phyloP scores from a whole-genome alignment of 2,797 vertebrate genomes.

The Dicrostonyx torquatus region DNA sequence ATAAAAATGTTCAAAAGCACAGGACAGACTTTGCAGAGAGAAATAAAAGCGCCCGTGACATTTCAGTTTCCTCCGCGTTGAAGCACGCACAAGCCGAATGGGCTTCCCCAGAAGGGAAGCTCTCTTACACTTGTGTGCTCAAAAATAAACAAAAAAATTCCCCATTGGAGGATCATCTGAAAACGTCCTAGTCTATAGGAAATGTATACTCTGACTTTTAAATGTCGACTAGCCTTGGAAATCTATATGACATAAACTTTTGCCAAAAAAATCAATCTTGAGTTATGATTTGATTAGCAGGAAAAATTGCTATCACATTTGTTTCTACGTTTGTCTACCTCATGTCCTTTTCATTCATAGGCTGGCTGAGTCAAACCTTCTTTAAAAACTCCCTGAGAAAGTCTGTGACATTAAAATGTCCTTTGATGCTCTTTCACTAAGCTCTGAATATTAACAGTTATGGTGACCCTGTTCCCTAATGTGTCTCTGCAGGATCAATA shows the following conservation, averaged over 20 bases:
- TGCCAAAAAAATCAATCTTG: constrained; percentile 94
- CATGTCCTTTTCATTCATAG: constrained; percentile 99
- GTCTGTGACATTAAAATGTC: constrained; percentile 99
- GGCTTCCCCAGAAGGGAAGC: constrained; percentile 62
- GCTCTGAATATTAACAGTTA: constrained; percentile 99
- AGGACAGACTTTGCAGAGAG: background rate
- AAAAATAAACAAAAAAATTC: constrained; percentile 78
- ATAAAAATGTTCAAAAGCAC: constrained; percentile 47
- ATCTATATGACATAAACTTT: constrained; percentile 92
- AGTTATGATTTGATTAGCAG: constrained; percentile 96
- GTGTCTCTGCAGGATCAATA: constrained; percentile 98
- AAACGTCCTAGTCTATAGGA: constrained; percentile 83
- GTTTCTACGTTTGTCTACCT: constrained; percentile 95
- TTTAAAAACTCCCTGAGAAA: constrained; percentile 99
- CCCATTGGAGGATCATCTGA: constrained; percentile 61
- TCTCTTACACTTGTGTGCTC: constrained; percentile 6
- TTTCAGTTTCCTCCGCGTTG: background rate
- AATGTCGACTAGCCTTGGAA: constrained; percentile 91
- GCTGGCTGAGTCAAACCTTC: constrained; percentile 92
- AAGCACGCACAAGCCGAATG: background rate
- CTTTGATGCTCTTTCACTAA: constrained; percentile 99
- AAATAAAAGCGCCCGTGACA: constrained; percentile 21
- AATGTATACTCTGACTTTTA: constrained; percentile 90
- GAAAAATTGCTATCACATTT: constrained; percentile 95
- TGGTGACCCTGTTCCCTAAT: constrained; percentile 98